phyloP scores from a whole-genome alignment of 2,797 vertebrate species.

The Xiphorhynchus erythropygius region DNA sequence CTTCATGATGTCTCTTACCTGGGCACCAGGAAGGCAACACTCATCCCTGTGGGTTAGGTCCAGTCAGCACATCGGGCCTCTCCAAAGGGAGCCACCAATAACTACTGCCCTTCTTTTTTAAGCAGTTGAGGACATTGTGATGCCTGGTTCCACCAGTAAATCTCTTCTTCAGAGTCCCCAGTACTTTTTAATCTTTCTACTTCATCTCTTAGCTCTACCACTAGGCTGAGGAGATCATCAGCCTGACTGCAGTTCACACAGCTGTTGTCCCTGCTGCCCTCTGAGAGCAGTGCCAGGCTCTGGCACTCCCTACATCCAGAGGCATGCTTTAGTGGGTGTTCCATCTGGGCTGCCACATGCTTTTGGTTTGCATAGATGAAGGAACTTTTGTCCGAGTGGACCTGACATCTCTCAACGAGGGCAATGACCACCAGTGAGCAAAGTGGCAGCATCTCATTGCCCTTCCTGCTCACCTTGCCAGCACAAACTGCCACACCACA shows the following conservation, averaged over 20 bases:
- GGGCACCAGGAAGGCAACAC: background rate
- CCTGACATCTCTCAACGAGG: background rate
- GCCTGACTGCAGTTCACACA: background rate
- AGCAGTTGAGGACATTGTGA: fast-evolving
- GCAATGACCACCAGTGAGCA: background rate
- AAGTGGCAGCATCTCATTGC: background rate
- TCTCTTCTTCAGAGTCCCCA: background rate
- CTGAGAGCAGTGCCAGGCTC: background rate
- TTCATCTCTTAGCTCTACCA: background rate
- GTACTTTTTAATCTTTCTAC: background rate
- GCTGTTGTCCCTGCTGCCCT: background rate
- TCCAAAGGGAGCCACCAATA: background rate
- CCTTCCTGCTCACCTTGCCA: background rate
- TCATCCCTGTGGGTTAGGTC: background rate
- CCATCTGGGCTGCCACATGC: background rate
- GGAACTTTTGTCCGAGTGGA: background rate
- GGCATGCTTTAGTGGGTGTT: background rate
- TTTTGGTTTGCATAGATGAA: background rate
- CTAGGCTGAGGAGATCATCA: background rate
- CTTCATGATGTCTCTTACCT: fast-evolving
- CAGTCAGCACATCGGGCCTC: background rate
- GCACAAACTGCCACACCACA: background rate
- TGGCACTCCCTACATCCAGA: background rate
- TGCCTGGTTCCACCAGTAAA: background rate
- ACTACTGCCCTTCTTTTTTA: background rate